Conservation (phyloP, 1,140 invertebrate species). For the Macrosteles quadrilineatus region DNA sequence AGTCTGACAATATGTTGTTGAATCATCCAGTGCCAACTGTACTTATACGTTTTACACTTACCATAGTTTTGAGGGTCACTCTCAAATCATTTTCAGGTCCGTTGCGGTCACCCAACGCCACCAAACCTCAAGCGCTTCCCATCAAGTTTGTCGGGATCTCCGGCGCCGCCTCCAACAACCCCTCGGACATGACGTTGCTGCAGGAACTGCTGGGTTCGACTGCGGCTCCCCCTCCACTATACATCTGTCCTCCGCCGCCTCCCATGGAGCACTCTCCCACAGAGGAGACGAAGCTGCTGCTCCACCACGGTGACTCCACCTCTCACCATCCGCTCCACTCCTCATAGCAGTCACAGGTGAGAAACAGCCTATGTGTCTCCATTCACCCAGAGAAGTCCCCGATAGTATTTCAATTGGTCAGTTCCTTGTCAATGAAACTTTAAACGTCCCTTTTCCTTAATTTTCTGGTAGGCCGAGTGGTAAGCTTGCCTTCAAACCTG, state of each 20-base stretch:
- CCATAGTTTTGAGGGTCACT: too few species aligned
- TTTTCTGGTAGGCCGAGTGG: too few species aligned
- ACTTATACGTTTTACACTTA: too few species aligned
- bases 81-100: not conserved
- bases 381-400: too few species aligned
- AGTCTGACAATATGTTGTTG: too few species aligned
- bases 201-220: conserved; percentile 37
- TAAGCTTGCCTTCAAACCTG: too few species aligned
- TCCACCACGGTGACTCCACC: conserved; percentile 41
- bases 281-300: conserved; percentile 56
- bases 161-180: conserved; percentile 47
- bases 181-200: conserved; percentile 50
- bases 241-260: conserved; percentile 55
- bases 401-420: too few species aligned
- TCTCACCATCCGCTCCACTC: conserved; percentile 40
- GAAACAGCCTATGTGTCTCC: too few species aligned
- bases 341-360: conserved; percentile 51
- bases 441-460: too few species aligned
- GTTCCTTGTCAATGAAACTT: too few species aligned
- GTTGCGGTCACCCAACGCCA: conserved; percentile 31
- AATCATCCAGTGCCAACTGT: too few species aligned
- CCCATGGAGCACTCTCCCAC: conserved; percentile 56
- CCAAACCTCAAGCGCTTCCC: conserved; percentile 46
- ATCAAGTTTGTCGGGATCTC: conserved; percentile 51
- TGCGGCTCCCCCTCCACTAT: conserved; percentile 45